Conservation (phyloP, 2,797 vertebrate genomes). For the Petrocephalus sullivani region DNA sequence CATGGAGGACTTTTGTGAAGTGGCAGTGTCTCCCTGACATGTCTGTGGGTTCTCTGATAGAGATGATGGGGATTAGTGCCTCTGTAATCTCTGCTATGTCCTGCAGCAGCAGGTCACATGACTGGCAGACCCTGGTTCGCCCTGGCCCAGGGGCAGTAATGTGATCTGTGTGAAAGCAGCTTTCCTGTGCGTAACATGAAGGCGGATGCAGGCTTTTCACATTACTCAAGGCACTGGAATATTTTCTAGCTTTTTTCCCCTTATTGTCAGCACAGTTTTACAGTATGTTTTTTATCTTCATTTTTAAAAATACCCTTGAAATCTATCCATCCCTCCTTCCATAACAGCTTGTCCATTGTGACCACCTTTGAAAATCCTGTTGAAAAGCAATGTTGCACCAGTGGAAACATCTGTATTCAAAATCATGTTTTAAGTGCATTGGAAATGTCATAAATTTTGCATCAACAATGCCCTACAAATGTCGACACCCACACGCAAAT, state of each 20-base stretch:
- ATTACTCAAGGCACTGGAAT: not conserved
- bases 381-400: not conserved
- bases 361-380: not conserved
- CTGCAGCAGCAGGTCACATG: conserved; percentile 59
- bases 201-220: not conserved
- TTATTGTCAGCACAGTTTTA: not conserved
- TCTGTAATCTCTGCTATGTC: conserved; percentile 64
- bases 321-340: not conserved
- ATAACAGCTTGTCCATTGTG: not conserved
- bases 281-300: not conserved
- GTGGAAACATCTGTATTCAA: not conserved
- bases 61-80: conserved; percentile 67
- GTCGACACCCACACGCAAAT: not conserved
- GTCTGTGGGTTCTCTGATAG: conserved; percentile 56
- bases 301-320: not conserved
- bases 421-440: not conserved
- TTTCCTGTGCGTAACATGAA: not conserved
- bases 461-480: not conserved
- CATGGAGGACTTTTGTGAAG: not conserved
- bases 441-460: not conserved
- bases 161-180: conserved; percentile 37
- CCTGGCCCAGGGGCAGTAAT: conserved; percentile 21
- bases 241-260: not conserved
- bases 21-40: not conserved
- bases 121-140: conserved; percentile 52